Base-by-base conservation (phyloP, 1,140 invertebrate species). In the Drosophila rhopaloa region DNA sequence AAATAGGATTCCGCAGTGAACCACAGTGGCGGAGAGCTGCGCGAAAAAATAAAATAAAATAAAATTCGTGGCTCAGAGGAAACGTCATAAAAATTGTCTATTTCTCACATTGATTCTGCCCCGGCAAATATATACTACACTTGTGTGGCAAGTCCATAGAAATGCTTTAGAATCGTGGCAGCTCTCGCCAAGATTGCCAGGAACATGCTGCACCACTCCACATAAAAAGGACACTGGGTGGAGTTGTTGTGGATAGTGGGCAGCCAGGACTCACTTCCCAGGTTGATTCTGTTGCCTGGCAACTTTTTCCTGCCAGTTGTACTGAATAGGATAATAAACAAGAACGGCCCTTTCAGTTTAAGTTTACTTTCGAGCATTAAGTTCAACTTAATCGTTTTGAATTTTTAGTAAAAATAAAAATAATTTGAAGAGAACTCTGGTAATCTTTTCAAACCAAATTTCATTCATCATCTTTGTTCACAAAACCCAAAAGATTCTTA, bases 11-110 rank as follows among this genome's bases (percentile, higher is more conserved):
- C 75, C 73, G 65, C 63, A 77, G 27, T 67, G 32, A 59, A 46
- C 24, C 47, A 51, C 61, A 37, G 35, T 13, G 50, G 41, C 32
- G 44, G n/a, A 4, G 9, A 19, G 62, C 4, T 43, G 14, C 10
- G 32, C 27, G 14, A 27, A 38, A 38, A 55, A 24, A 16, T 41
- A 48, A 63, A 8, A 50, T 19, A 43, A 37, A 71, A 57, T 68
- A 70, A 14, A 65, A 71, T 50, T 48, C 27, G 29, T 71, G 53
- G 51, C 65, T 70, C 27, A 27, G 19, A 57, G 56, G 40, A 77
- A 58, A 77, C 53, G 75, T 77, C 75, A 77, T 77, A 77, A 76
- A 70, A 70, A 56, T 60, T 50, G 50, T 76, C 55, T 61, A 68
- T 76, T 76, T 60, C 62, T 59, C 55, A 40, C 62, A 67, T 37